Evolutionary conservation across 1,140 invertebrate genomes (phyloP).

Genomic region (Ctenoplectra terminalis): DNA sequence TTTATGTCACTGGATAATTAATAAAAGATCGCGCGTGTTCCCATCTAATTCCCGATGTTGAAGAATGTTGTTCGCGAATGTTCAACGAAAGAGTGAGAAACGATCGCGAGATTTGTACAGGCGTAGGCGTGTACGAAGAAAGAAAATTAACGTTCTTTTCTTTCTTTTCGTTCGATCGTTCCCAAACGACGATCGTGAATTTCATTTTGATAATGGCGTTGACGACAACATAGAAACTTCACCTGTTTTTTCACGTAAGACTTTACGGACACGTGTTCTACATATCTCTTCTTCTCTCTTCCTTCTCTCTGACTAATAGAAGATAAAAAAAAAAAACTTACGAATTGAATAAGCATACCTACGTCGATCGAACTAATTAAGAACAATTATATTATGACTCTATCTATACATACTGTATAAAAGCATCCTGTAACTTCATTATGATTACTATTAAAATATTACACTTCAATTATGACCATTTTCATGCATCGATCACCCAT

Average conservation of each 20-base stretch:
- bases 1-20: slow-evolving; percentile 23
- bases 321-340: slow-evolving; percentile 73
- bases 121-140: slow-evolving; percentile 29
- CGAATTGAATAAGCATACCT: slow-evolving; percentile 75
- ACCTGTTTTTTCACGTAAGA: slow-evolving; percentile 66
- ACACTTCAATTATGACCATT: slow-evolving; percentile 66
- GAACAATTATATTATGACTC: slow-evolving; percentile 77
- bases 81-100: slow-evolving; percentile 1
- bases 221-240: slow-evolving; percentile 42
- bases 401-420: slow-evolving; percentile 83
- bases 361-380: slow-evolving; percentile 76
- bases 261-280: slow-evolving; percentile 73
- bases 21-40: slow-evolving; percentile 16
- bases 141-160: slow-evolving; percentile 18
- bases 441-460: slow-evolving; percentile 81
- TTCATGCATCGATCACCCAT: slow-evolving; percentile 3
- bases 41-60: slow-evolving; percentile 20
- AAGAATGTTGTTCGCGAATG: slow-evolving; percentile 1
- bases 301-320: slow-evolving; percentile 69
- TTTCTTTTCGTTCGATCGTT: slow-evolving; percentile 21
- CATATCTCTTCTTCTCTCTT: slow-evolving; percentile 63
- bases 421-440: slow-evolving; percentile 81
- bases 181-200: not conserved
- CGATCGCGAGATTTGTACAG: slow-evolving; percentile 30
- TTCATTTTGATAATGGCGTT: slow-evolving; percentile 26